A percentile compares a stretch with the other conserved stretches of the same genome.
These are phyloP conservation scores for Pyrocephalus nanus DNA, from an alignment of 2,797 vertebrate species.

Conservation along the genomic window DNA sequence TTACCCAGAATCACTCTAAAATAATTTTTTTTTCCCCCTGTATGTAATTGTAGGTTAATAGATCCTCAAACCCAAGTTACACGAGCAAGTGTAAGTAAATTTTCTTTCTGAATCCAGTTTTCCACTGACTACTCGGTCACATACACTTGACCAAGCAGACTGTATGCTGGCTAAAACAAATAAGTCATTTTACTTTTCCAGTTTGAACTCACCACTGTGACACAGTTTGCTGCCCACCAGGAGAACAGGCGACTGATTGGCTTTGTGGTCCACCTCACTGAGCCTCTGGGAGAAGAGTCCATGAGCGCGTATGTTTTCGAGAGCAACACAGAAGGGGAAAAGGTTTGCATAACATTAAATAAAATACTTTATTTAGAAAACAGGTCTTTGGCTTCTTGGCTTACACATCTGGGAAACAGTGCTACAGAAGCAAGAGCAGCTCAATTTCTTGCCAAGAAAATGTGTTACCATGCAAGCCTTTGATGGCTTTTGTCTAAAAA, in stretches of 20 bases:
- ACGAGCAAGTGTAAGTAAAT: constrained; percentile 88
- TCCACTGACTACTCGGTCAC: not conserved
- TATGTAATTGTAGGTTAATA: constrained; percentile 84
- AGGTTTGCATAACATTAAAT: constrained; percentile 77
- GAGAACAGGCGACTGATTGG: constrained; percentile 95
- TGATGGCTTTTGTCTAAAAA: not conserved
- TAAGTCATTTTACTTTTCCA: constrained; percentile 44
- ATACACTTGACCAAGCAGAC: not conserved
- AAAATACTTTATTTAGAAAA: not conserved
- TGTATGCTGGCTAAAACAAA: not conserved
- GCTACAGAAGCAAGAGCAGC: not conserved
- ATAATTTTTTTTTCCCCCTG: not conserved
- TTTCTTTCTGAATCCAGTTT: not conserved
- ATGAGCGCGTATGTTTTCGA: constrained; percentile 92
- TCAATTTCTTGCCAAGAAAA: not conserved
- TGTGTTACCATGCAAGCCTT: not conserved
- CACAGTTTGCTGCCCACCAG: constrained; percentile 92
- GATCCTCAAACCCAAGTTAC: constrained; percentile 98
- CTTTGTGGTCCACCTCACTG: constrained; percentile 85
- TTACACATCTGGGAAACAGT: not conserved
- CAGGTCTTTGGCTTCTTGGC: not conserved
- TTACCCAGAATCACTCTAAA: not conserved
- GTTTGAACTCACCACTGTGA: constrained; percentile 91
- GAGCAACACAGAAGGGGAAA: constrained; percentile 97
- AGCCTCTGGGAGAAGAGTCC: constrained; percentile 79